A percentile compares a stretch with the other conserved stretches of the same genome.
Conservation (phyloP, 1,140 invertebrate species). For the Neotoxoptera formosana region DNA sequence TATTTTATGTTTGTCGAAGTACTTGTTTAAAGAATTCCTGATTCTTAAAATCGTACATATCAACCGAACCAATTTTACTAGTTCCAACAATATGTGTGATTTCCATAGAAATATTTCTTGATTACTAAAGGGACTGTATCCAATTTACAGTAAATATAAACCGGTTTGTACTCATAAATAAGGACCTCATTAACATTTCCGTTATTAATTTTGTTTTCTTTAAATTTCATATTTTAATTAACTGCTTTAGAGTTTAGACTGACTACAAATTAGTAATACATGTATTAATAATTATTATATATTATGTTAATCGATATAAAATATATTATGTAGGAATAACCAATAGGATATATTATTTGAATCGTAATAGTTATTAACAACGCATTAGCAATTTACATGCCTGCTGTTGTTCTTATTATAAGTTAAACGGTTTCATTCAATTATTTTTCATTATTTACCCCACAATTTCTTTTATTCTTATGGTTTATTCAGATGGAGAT, state of each 20-base stretch:
- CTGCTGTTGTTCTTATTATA: not conserved
- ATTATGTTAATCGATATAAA: not conserved
- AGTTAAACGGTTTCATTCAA: not conserved
- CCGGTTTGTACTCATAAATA: constrained; percentile 3
- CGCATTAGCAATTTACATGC: not conserved
- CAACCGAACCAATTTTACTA: not conserved
- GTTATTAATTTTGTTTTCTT: constrained; percentile 27
- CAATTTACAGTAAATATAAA: constrained; percentile 38
- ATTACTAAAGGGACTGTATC: constrained; percentile 3
- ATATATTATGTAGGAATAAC: not conserved
- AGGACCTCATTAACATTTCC: constrained; percentile 25
- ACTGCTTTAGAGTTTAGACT: not conserved
- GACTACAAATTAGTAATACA: not conserved
- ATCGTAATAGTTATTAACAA: not conserved
- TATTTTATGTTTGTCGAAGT: not conserved
- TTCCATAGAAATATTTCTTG: constrained; percentile 32
- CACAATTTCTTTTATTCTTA: not conserved
- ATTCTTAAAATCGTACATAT: constrained; percentile 25
- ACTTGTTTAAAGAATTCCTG: not conserved
- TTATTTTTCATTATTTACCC: not conserved
- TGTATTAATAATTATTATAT: not conserved
- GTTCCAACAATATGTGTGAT: not conserved
- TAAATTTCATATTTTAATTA: not conserved
- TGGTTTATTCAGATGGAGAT: too few species aligned
- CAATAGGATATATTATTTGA: not conserved